These are phyloP conservation scores for Diaprepes abbreviatus DNA, from an alignment of 2,888 invertebrate species.

Conservation along the genomic window DNA sequence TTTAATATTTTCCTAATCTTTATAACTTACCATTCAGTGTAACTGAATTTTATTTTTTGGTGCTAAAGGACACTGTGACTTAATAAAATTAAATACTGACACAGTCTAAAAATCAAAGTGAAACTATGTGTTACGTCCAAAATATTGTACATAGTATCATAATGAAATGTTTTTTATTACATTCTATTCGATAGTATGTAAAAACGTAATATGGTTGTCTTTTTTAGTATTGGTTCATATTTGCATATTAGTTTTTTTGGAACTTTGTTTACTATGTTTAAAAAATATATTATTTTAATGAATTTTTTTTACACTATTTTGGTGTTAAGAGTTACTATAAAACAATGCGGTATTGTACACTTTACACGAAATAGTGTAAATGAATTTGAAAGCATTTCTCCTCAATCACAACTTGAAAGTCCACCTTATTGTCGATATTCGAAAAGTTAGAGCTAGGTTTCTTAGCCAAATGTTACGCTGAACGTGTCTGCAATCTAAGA, in stretches of 20 bases:
- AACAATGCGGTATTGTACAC: too few relatives aligned
- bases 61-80: slow-evolving; percentile 19
- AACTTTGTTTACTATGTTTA: too few relatives aligned
- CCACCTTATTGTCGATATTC: too few relatives aligned
- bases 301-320: too few relatives aligned
- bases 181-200: slow-evolving; percentile 5
- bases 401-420: too few relatives aligned
- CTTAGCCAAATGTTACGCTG: too few relatives aligned
- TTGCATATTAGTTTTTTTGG: neutral
- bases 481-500: too few relatives aligned
- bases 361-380: too few relatives aligned
- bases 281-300: too few relatives aligned
- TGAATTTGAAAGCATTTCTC: too few relatives aligned
- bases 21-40: neutral
- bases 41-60: slow-evolving; percentile 17
- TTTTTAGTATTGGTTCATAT: slow-evolving; percentile 3
- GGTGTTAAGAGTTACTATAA: too few relatives aligned
- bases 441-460: too few relatives aligned
- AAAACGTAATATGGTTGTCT: neutral
- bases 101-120: slow-evolving; percentile 20
- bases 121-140: slow-evolving; percentile 15
- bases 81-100: neutral
- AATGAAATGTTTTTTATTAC: slow-evolving; percentile 1
- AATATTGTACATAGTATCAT: slow-evolving; percentile 5
- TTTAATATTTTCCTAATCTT: neutral